Evolutionary conservation across 1,140 invertebrate genomes (phyloP), one percentile per base, ranked within the genome.

Genomic region (Drusus annulatus): DNA sequence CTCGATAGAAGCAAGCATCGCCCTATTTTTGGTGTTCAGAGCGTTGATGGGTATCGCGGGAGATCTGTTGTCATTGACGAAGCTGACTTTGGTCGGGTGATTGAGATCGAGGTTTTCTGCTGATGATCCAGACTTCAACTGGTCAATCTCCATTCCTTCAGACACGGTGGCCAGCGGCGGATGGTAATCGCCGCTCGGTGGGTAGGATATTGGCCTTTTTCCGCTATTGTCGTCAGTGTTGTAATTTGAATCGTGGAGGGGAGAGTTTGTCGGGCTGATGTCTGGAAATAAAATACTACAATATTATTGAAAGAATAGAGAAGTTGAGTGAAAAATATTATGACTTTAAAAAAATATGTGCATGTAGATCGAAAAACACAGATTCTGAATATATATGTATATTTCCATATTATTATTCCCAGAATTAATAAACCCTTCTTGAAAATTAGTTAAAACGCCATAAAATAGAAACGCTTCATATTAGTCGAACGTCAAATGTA

Each of bases 1-100:
- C 54, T 90, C 89, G 86, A 89, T 88, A 5, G 89, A 89, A 1
- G 89, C 89, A 28, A 90, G 80, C 1, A 89, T 84, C 1, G 87
- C 89, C 83, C 85, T 85, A 68, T 90, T 90, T 71, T 87, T 87
- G 0, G 86, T 86, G 74, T 88, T 89, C 84, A 87, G 86, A 78
- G 87, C 86, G 63, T 82, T 84, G 2, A 88, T 85, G 8, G 85
- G 87, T 0, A 86, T 81, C 0, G 88, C 87, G 19, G 65, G 60
- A 21, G 73, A 80, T 56, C 28, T 31, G 10, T 78, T 73, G 5
- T 78, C 81, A 36, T 63, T 77, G 3, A 54, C 19, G 28, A 74
- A 54, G 17, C 21, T 23, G 51, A 69, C 71, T 31, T 74, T 81
- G 31, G 17, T 78, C 19, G 17, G 74, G 75, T 78, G 71, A 19